phyloP scores from a whole-genome alignment of 1,140 invertebrate genomes.

The Leptinotarsa texana region DNA sequence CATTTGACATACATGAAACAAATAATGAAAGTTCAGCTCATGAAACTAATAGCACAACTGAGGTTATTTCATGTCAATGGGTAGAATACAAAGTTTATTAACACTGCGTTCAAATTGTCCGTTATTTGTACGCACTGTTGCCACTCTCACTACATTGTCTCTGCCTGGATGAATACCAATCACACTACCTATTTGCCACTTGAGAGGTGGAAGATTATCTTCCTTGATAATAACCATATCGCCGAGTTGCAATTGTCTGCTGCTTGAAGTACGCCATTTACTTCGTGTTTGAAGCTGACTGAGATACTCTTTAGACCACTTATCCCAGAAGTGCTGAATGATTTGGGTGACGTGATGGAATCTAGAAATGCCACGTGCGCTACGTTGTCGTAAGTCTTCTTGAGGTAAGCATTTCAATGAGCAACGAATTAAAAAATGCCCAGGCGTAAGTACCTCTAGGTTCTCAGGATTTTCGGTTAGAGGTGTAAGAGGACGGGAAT shows the following conservation, averaged over 20 bases:
- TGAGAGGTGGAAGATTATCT: conserved; percentile 32
- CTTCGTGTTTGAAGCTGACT: conserved; percentile 34
- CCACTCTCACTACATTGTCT: conserved; percentile 30
- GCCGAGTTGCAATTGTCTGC: conserved; percentile 8
- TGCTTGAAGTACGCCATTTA: conserved; percentile 24
- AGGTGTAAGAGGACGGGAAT: conserved; percentile 48
- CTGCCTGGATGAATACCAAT: conserved; percentile 46
- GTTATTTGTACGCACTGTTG: conserved; percentile 48
- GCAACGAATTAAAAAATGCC: conserved; percentile 48
- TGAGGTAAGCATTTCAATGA: conserved; percentile 28
- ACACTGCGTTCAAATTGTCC: conserved; percentile 32
- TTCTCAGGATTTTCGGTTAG: conserved; percentile 45
- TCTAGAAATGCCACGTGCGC: conserved; percentile 12
- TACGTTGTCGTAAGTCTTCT: conserved; percentile 12
- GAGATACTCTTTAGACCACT: conserved; percentile 44
- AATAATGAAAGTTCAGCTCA: no score
- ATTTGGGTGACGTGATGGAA: conserved; percentile 25
- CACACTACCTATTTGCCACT: conserved; percentile 47
- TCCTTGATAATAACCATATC: conserved; percentile 38
- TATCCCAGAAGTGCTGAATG: conserved; percentile 42
- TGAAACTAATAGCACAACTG: no score
- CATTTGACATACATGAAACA: no score
- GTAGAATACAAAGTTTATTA: neutral
- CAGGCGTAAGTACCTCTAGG: conserved; percentile 46
- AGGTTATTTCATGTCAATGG: no score